Evolutionary conservation across 2,113 vertebrate genomes (phyloP).

Genomic region (Psophia crepitans): DNA sequence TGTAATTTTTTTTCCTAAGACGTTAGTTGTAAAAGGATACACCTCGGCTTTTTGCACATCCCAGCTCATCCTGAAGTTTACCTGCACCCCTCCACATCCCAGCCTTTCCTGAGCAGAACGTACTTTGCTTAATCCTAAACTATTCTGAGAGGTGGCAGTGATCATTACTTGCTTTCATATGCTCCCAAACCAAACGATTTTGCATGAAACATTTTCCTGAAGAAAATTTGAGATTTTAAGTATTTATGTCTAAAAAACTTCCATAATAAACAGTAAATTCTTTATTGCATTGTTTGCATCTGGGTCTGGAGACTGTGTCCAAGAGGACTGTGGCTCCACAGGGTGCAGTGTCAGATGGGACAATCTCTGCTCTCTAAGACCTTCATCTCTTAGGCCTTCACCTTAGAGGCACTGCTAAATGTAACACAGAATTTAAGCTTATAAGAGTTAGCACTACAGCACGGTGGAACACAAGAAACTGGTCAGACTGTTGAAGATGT

Average conservation of each 20-base stretch:
- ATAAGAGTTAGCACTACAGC: background rate
- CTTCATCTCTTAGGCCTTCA: background rate
- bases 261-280: background rate
- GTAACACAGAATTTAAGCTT: background rate
- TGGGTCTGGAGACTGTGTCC: background rate
- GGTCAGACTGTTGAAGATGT: background rate
- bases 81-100: background rate
- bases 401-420: background rate
- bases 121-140: background rate
- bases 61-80: background rate
- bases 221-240: background rate
- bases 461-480: background rate
- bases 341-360: background rate
- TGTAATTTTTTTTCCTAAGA: background rate
- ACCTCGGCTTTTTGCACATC: background rate
- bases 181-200: background rate
- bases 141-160: background rate
- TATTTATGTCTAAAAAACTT: background rate
- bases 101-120: background rate
- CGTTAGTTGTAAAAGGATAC: background rate
- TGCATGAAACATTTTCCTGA: background rate
- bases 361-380: background rate
- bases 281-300: background rate
- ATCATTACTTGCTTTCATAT: background rate
- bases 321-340: background rate